Conservation (phyloP, 2,797 vertebrate species). For the Ibycter americanus region DNA sequence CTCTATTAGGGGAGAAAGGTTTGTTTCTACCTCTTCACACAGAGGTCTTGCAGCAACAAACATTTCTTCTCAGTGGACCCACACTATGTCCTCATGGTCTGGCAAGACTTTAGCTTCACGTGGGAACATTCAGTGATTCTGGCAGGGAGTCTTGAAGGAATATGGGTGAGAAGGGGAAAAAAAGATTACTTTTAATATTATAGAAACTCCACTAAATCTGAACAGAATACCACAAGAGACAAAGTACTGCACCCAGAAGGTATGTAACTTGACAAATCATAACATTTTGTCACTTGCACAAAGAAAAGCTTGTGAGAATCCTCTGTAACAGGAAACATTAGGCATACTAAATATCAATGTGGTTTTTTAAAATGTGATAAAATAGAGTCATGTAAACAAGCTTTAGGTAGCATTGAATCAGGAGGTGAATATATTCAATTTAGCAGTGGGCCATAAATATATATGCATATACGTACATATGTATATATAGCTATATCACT, state of each 20-base stretch:
- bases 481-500: not conserved
- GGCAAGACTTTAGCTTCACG: not conserved
- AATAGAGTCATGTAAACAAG: not conserved
- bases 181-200: not conserved
- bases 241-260: not conserved
- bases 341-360: not conserved
- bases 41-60: not conserved
- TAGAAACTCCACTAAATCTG: not conserved
- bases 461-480: not conserved
- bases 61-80: not conserved
- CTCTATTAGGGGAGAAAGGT: not conserved
- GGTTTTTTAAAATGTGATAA: rapidly evolving
- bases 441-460: not conserved
- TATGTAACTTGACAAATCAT: not conserved
- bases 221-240: not conserved
- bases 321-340: not conserved
- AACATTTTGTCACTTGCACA: not conserved
- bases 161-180: not conserved
- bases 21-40: not conserved
- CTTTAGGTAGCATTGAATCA: not conserved
- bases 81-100: not conserved
- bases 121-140: not conserved
- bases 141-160: not conserved
- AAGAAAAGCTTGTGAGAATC: not conserved
- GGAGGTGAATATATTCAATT: not conserved